These are phyloP conservation scores for Drosophila bocqueti DNA, from an alignment of 1,140 invertebrate genomes.

Conservation along the genomic window DNA sequence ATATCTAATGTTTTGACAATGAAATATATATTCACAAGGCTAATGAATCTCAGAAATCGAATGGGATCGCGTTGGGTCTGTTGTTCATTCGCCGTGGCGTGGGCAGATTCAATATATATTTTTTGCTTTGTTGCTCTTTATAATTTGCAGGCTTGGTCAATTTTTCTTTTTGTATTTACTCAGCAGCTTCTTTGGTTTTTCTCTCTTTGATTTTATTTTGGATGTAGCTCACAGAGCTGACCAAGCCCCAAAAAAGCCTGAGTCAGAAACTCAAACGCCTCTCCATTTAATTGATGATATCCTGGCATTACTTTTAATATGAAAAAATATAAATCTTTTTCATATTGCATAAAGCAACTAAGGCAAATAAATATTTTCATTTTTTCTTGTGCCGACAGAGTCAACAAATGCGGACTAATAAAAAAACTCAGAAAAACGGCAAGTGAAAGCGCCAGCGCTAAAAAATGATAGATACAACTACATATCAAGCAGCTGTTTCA, in stretches of 20 bases:
- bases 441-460: constrained; percentile 68
- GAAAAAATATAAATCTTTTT: not conserved
- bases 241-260: constrained; percentile 20
- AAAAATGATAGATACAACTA: constrained; percentile 35
- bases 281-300: constrained; percentile 24
- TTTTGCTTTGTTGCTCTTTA: constrained; percentile 43
- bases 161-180: constrained; percentile 57
- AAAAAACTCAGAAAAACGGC: constrained; percentile 46
- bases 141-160: constrained; percentile 68
- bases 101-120: constrained; percentile 41
- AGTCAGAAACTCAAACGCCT: not conserved
- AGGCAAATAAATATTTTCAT: constrained; percentile 18
- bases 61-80: constrained; percentile 13
- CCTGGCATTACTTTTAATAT: not conserved
- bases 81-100: constrained; percentile 15
- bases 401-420: constrained; percentile 7
- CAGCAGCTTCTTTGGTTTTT: constrained; percentile 23
- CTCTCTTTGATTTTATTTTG: constrained; percentile 21
- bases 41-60: constrained; percentile 34
- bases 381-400: constrained; percentile 4
- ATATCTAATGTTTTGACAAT: constrained; percentile 47
- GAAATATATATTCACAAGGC: constrained; percentile 16
- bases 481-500: constrained; percentile 46
- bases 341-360: constrained; percentile 12
- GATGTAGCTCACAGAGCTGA: constrained; percentile 16